phyloP scores from a whole-genome alignment of 2,797 vertebrate genomes.

The Xenops minutus region DNA sequence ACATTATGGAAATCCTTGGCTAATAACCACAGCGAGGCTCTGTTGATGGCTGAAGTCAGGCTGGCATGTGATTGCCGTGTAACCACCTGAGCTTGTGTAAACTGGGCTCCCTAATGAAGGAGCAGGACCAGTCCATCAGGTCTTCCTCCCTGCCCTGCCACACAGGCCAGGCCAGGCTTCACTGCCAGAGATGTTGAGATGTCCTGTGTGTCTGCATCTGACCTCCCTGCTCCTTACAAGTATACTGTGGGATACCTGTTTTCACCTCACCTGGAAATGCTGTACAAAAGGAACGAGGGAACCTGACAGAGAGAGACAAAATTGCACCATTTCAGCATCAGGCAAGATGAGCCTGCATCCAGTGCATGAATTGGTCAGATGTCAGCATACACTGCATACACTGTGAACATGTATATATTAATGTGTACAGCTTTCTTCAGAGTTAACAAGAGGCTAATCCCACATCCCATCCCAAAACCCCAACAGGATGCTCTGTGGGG shows the following conservation, averaged over 20 bases:
- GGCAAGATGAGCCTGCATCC: background rate
- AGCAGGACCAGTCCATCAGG: background rate
- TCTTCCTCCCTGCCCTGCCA: background rate
- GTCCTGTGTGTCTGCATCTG: background rate
- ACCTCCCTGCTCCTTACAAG: background rate
- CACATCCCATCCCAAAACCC: background rate
- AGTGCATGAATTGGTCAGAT: background rate
- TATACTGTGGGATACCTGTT: background rate
- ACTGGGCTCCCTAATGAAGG: background rate
- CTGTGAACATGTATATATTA: background rate
- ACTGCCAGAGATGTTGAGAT: background rate
- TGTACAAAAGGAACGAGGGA: background rate
- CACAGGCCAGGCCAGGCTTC: background rate
- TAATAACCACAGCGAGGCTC: conserved; percentile 40
- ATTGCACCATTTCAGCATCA: background rate
- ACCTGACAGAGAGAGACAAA: background rate
- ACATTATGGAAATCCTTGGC: conserved; percentile 47
- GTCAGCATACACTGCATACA: background rate
- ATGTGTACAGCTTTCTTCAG: background rate
- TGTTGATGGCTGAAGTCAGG: conserved; percentile 27
- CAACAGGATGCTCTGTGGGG: background rate
- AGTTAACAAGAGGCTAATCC: background rate
- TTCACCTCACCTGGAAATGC: background rate
- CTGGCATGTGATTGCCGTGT: background rate
- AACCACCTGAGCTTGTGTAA: background rate